phyloP scores from a whole-genome alignment of 2,888 invertebrate genomes.

The Limnephilus rhombicus region DNA sequence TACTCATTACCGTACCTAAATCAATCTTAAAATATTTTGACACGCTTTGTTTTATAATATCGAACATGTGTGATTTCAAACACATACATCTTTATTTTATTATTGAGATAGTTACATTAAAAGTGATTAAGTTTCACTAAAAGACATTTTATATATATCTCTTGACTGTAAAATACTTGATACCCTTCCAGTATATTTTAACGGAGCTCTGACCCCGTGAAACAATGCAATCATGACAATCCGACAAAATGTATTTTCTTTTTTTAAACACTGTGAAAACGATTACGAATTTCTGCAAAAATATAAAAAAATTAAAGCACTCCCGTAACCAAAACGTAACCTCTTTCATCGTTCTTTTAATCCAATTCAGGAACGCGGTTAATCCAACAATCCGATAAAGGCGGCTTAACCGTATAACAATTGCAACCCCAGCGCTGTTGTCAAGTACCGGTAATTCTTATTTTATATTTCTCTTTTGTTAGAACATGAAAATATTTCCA shows the following conservation, averaged over 20 bases:
- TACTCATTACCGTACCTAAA: no score
- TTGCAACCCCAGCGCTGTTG: background rate
- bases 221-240: no score
- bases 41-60: background rate
- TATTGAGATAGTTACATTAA: background rate
- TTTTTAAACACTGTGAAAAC: background rate
- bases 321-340: background rate
- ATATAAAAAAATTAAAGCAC: background rate
- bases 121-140: background rate
- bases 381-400: constrained; percentile 61
- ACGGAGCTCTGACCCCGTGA: no score
- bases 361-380: constrained; percentile 58
- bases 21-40: background rate
- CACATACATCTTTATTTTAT: background rate
- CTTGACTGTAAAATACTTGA: background rate
- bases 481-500: background rate
- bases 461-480: constrained; percentile 14
- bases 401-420: constrained; percentile 11
- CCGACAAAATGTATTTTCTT: background rate
- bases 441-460: background rate
- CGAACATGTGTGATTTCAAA: background rate
- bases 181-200: no score
- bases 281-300: background rate
- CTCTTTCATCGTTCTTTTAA: constrained; percentile 39
- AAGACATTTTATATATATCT: background rate